phyloP scores from a whole-genome alignment of 2,888 invertebrate species.

The Nudaria mundana region DNA sequence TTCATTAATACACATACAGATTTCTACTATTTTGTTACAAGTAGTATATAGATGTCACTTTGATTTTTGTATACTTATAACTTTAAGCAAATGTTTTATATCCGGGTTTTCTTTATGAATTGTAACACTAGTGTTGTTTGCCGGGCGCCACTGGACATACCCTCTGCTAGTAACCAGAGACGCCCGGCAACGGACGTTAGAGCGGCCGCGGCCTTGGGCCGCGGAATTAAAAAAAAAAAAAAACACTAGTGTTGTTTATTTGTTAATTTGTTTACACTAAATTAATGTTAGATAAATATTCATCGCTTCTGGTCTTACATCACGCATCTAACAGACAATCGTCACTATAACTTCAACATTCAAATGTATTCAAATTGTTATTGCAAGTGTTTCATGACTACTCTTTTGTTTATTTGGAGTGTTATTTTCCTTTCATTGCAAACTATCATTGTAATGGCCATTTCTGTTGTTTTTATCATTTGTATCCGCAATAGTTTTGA shows the following conservation, averaged over 20 bases:
- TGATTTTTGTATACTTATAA: too few species aligned
- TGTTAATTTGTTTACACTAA: conserved; percentile 14
- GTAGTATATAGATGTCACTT: too few species aligned
- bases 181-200: too few species aligned
- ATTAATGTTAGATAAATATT: conserved; percentile 33
- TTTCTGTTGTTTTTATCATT: conserved; percentile 23
- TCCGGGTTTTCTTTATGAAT: conserved; percentile 7
- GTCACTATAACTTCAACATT: conserved; percentile 12
- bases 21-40: too few species aligned
- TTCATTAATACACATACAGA: too few species aligned
- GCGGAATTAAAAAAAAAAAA: conserved; percentile 8
- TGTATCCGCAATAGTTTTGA: conserved; percentile 45
- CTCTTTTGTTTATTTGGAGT: conserved; percentile 11
- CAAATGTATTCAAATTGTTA: conserved; percentile 17
- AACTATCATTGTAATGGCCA: conserved; percentile 6
- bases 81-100: conserved; percentile 11
- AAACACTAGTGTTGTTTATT: conserved; percentile 8
- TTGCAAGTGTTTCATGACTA: conserved; percentile 19
- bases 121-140: not conserved
- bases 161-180: too few species aligned
- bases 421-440: conserved; percentile 9
- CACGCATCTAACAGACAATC: conserved; percentile 26
- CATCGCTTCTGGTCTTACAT: conserved; percentile 37
- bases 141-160: too few species aligned
- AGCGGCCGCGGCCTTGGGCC: too few species aligned